Conservation (phyloP, 2,797 vertebrate genomes). For the Acomys russatus region DNA sequence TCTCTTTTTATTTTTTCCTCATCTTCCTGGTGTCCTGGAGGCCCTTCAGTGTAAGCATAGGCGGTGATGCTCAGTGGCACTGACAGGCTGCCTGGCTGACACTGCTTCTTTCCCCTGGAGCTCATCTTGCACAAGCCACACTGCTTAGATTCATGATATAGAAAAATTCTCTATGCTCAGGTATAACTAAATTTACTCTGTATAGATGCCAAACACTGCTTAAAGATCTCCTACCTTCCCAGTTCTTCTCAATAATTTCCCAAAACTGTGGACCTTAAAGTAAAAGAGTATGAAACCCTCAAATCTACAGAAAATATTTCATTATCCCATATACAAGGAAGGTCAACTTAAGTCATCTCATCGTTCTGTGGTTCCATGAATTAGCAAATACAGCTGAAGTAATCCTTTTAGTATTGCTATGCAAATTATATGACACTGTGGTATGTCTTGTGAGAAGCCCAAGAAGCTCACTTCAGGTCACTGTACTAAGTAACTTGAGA, state of each 20-base stretch:
- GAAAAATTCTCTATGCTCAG: conserved; percentile 61
- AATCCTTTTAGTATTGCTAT: conserved; percentile 19
- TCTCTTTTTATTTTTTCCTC: conserved; percentile 59
- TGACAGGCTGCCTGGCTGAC: conserved; percentile 65
- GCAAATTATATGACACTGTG: background rate
- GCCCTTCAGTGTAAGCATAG: conserved; percentile 60
- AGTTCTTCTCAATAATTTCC: conserved; percentile 55
- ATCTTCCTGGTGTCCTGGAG: conserved; percentile 19
- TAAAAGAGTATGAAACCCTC: conserved; percentile 56
- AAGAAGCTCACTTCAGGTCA: background rate
- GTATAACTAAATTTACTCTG: conserved; percentile 54
- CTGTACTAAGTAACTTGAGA: conserved; percentile 2
- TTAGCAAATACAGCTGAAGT: background rate
- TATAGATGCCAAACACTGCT: conserved; percentile 5
- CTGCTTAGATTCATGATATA: conserved; percentile 69
- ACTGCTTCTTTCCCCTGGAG: conserved; percentile 67
- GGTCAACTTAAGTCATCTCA: conserved; percentile 53
- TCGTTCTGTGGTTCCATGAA: background rate
- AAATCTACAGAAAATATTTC: background rate
- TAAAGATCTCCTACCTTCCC: conserved; percentile 10
- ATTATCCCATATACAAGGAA: conserved; percentile 17
- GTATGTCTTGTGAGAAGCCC: background rate
- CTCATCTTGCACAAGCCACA: background rate
- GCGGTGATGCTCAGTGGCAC: conserved; percentile 60
- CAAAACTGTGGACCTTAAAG: conserved; percentile 42